phyloP scores from a whole-genome alignment of 2,797 vertebrate species.

The Antrozous pallidus region DNA sequence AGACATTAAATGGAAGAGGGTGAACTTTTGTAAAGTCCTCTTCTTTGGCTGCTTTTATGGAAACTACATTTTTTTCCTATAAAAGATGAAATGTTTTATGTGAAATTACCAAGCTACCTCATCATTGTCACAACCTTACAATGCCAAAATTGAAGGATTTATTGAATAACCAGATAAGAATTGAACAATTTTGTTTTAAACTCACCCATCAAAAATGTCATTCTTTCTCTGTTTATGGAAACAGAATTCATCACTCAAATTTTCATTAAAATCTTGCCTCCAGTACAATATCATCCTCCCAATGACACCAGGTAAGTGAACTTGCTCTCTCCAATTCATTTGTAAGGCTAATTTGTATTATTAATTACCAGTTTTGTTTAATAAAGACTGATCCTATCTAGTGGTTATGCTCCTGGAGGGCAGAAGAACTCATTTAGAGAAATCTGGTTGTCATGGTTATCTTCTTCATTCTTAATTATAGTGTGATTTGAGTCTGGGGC shows the following conservation, averaged over 20 bases:
- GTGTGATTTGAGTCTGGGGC: not conserved
- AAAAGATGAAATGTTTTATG: not conserved
- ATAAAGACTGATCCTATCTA: not conserved
- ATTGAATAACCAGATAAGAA: not conserved
- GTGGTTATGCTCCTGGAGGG: not conserved
- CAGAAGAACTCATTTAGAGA: not conserved
- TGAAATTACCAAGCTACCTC: not conserved
- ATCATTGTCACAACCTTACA: not conserved
- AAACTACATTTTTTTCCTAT: not conserved
- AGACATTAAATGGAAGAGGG: not conserved
- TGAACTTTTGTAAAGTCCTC: not conserved
- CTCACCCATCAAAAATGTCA: no score
- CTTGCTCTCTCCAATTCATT: fast-evolving
- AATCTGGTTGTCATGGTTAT: not conserved
- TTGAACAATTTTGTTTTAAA: not conserved
- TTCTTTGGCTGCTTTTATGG: not conserved
- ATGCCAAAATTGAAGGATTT: not conserved
- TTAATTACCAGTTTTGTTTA: not conserved
- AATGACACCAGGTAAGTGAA: not conserved
- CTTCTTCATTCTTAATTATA: not conserved
- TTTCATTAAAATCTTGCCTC: not conserved
- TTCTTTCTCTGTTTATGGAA: not conserved
- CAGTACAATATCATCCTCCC: not conserved
- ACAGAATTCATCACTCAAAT: not conserved
- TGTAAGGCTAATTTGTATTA: not conserved